Conservation (phyloP, 1,140 invertebrate species). For the Thaumatotibia leucotreta region DNA sequence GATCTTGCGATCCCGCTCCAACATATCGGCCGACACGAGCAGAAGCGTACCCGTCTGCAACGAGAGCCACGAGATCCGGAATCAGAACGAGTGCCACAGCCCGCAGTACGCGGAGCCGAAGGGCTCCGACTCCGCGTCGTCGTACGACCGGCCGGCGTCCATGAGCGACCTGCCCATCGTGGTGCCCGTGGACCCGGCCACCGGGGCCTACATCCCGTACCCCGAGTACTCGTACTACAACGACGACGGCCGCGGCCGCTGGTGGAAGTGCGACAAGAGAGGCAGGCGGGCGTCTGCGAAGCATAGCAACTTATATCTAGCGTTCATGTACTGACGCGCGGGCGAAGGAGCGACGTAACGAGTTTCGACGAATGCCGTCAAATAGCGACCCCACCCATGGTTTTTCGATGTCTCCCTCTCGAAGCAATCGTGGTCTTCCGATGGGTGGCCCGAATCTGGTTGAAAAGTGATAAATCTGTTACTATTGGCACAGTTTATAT, state of each 20-base stretch:
- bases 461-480: conserved; percentile 39
- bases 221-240: conserved; percentile 59
- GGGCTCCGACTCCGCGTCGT: conserved; percentile 45
- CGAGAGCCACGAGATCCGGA: conserved; percentile 46
- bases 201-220: conserved; percentile 58
- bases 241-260: conserved; percentile 43
- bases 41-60: conserved; percentile 63
- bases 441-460: conserved; percentile 74
- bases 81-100: conserved; percentile 38
- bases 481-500: conserved; percentile 67
- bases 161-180: conserved; percentile 58
- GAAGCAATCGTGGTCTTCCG: conserved; percentile 40
- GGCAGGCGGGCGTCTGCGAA: conserved; percentile 40
- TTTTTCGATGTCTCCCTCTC: conserved; percentile 29
- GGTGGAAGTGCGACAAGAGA: conserved; percentile 45
- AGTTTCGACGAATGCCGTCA: conserved; percentile 72
- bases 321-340: conserved; percentile 72
- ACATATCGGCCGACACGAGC: conserved; percentile 62
- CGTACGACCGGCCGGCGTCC: conserved; percentile 46
- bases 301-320: conserved; percentile 70
- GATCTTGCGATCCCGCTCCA: conserved; percentile 49
- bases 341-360: conserved; percentile 41
- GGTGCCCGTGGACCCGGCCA: conserved; percentile 50
- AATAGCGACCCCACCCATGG: conserved; percentile 56
- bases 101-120: conserved; percentile 63